Evolutionary conservation across 1,140 invertebrate genomes (phyloP).

Genomic region (Drosophila baimaii): DNA sequence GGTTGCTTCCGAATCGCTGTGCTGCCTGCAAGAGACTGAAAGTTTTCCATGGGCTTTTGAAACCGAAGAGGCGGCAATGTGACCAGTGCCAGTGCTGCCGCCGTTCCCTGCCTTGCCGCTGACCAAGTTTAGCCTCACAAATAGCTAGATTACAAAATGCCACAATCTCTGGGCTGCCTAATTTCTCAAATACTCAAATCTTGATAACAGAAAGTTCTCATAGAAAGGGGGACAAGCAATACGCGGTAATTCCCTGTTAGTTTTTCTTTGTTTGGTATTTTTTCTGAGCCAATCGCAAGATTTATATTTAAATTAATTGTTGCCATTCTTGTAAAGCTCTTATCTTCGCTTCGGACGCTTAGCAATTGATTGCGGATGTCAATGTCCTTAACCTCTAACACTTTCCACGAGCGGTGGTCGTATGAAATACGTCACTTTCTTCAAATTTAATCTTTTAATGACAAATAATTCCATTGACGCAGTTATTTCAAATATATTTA

Average conservation of each 20-base stretch:
- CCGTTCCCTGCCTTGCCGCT: neutral
- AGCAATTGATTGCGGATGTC: conserved; percentile 1
- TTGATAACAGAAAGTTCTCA: neutral
- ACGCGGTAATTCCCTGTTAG: neutral
- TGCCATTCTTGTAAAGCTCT: neutral
- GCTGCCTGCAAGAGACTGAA: conserved; percentile 45
- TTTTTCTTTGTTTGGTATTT: neutral
- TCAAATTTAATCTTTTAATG: conserved; percentile 3
- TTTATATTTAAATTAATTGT: too few species aligned
- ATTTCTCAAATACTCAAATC: conserved; percentile 1
- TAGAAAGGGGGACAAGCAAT: neutral
- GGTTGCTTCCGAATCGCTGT: conserved; percentile 38
- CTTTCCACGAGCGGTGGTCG: conserved; percentile 1
- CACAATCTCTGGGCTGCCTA: neutral
- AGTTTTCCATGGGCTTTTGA: conserved; percentile 33
- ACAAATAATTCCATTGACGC: neutral
- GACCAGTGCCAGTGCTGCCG: conserved; percentile 39
- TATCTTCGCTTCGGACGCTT: neutral
- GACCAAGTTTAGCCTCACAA: neutral
- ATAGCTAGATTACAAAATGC: conserved; percentile 4
- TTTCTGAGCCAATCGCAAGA: neutral
- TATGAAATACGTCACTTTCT: conserved; percentile 15
- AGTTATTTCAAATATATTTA: too few species aligned
- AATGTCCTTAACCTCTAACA: conserved; percentile 28
- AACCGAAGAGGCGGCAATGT: conserved; percentile 34